phyloP scores from a whole-genome alignment of 2,888 invertebrate genomes.

The Tenthredo amoena region DNA sequence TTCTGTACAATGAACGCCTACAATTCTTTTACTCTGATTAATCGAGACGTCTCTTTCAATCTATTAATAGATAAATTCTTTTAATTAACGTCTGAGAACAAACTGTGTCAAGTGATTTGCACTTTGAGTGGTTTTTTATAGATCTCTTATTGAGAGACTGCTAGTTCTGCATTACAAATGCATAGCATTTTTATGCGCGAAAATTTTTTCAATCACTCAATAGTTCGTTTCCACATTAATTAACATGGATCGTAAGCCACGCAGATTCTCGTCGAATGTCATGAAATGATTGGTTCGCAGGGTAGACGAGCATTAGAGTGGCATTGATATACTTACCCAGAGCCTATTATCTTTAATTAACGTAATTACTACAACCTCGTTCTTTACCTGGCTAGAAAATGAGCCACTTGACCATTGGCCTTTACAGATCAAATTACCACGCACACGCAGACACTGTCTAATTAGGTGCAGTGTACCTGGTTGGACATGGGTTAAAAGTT shows the following conservation, averaged over 20 bases:
- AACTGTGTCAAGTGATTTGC: slow-evolving; percentile 2
- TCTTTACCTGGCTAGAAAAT: background rate
- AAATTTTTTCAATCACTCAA: background rate
- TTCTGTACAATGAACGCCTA: background rate
- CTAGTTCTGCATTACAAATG: background rate
- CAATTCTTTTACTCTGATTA: background rate
- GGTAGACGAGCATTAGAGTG: background rate
- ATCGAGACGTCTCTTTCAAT: background rate
- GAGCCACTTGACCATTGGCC: background rate
- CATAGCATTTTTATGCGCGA: background rate
- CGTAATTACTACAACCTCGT: slow-evolving; percentile 30
- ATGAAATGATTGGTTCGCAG: background rate
- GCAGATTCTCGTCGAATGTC: background rate
- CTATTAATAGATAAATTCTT: background rate
- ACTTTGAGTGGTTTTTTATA: background rate
- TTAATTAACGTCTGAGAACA: background rate
- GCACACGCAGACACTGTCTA: background rate
- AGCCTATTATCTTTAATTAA: slow-evolving; percentile 28
- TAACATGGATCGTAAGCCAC: background rate
- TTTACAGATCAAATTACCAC: background rate
- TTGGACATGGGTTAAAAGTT: background rate
- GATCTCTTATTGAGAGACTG: background rate
- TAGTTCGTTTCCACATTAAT: background rate
- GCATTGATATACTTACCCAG: slow-evolving; percentile 1
- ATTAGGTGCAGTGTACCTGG: background rate